Percentiles rank a stretch among this genome's conserved stretches.
phyloP scores from a whole-genome alignment of 2,113 vertebrate genomes.

The Eudyptes chrysolophus region DNA sequence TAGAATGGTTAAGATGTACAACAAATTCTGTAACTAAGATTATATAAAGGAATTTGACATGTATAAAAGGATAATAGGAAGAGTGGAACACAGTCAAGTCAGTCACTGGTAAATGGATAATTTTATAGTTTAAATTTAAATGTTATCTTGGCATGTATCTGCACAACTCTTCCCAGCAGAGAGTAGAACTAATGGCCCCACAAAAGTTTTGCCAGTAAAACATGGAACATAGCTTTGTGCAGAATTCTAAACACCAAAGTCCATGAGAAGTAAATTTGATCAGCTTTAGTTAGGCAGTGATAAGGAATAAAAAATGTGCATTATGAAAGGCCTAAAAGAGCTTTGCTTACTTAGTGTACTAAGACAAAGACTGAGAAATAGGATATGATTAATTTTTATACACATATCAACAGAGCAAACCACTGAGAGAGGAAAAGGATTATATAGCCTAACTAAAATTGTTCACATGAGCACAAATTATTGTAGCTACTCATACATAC shows the following conservation, averaged over 20 bases:
- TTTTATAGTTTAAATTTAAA: not conserved
- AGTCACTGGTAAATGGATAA: not conserved
- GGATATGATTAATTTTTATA: not conserved
- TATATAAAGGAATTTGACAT: not conserved
- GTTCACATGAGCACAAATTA: not conserved
- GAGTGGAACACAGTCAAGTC: not conserved
- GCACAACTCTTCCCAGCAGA: not conserved
- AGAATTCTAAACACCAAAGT: not conserved
- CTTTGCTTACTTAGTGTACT: not conserved
- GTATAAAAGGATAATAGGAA: not conserved
- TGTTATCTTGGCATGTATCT: not conserved
- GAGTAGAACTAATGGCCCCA: not conserved
- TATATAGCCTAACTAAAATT: not conserved
- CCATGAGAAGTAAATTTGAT: not conserved
- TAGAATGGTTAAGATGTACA: not conserved
- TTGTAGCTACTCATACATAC: not conserved
- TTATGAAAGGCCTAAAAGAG: not conserved
- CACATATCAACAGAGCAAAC: not conserved
- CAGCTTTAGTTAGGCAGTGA: not conserved
- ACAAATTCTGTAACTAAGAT: not conserved
- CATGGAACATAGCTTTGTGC: not conserved
- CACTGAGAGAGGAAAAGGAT: not conserved
- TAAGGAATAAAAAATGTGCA: not conserved
- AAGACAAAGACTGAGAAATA: not conserved
- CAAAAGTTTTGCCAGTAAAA: not conserved